Evolutionary conservation across 2,797 vertebrate genomes (phyloP).

Genomic region (Kryptolebias ocellatus): DNA sequence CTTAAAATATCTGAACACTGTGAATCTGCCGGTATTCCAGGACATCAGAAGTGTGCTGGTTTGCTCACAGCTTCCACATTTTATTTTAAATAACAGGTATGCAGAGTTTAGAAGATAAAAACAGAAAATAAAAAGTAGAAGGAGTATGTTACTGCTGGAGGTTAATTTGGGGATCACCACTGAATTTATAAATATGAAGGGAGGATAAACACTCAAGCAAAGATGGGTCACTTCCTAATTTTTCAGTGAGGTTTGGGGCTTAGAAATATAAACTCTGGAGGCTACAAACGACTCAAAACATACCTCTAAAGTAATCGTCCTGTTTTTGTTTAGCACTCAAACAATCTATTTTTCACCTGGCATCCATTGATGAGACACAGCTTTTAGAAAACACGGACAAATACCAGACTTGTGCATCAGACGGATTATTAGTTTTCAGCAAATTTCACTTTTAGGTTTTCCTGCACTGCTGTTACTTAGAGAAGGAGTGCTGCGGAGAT

Average conservation of each 20-base stretch:
- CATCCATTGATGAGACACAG: conserved; percentile 24
- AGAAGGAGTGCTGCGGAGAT: neutral
- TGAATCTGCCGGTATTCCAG: conserved; percentile 29
- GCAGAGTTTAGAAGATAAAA: conserved; percentile 19
- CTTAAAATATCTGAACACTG: conserved; percentile 31
- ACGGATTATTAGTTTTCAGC: conserved; percentile 47
- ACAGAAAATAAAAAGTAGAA: conserved; percentile 14
- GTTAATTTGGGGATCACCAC: conserved; percentile 47
- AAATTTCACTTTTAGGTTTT: conserved; percentile 29
- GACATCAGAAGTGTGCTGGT: conserved; percentile 35
- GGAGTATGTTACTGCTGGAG: conserved; percentile 17
- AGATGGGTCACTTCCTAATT: no score
- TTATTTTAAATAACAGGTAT: conserved; percentile 23
- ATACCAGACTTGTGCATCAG: conserved; percentile 32
- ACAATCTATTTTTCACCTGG: conserved; percentile 11
- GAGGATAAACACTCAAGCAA: neutral
- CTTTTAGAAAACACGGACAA: conserved; percentile 40
- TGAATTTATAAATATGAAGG: conserved; percentile 5
- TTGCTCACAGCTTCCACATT: conserved; percentile 18
- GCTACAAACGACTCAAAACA: conserved; percentile 21
- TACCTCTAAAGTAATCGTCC: conserved; percentile 23
- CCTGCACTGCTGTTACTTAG: conserved; percentile 26
- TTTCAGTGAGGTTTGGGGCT: conserved; percentile 12
- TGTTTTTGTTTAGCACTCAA: conserved; percentile 5
- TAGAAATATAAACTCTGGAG: conserved; percentile 27